phyloP scores from a whole-genome alignment of 2,113 vertebrate genomes.

The Peromyscus leucopus region DNA sequence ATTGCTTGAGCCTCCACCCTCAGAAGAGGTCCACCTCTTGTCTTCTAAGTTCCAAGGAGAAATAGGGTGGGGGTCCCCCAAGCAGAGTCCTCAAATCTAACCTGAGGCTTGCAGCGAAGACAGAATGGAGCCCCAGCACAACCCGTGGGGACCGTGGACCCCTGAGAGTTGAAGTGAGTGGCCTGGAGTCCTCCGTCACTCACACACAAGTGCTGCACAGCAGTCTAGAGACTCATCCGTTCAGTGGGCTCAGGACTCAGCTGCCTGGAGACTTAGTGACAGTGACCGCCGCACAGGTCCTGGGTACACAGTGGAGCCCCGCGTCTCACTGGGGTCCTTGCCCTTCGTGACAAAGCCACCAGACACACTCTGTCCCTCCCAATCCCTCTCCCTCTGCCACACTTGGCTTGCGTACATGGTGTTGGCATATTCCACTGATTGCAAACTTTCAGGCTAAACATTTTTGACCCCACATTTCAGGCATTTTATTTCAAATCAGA shows the following conservation, averaged over 20 bases:
- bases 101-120: neutral
- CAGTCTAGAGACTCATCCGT: neutral
- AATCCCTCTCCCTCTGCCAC: too few species aligned
- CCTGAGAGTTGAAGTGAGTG: neutral
- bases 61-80: neutral
- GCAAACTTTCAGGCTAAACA: neutral
- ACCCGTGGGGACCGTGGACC: too few species aligned
- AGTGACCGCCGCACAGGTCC: neutral
- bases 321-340: neutral
- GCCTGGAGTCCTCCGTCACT: neutral
- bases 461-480: slow-evolving; percentile 45
- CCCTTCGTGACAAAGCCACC: neutral
- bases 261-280: neutral
- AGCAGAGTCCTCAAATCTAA: neutral
- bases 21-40: neutral
- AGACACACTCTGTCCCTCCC: neutral
- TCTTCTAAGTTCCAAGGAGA: neutral
- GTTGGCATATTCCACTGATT: neutral
- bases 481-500: slow-evolving; percentile 62
- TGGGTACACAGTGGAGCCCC: neutral
- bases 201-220: neutral
- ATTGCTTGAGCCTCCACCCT: neutral
- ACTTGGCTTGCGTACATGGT: neutral
- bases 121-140: neutral
- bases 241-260: neutral